Base-by-base conservation (phyloP, 2,797 vertebrate species). In the Saxicola maurus region DNA sequence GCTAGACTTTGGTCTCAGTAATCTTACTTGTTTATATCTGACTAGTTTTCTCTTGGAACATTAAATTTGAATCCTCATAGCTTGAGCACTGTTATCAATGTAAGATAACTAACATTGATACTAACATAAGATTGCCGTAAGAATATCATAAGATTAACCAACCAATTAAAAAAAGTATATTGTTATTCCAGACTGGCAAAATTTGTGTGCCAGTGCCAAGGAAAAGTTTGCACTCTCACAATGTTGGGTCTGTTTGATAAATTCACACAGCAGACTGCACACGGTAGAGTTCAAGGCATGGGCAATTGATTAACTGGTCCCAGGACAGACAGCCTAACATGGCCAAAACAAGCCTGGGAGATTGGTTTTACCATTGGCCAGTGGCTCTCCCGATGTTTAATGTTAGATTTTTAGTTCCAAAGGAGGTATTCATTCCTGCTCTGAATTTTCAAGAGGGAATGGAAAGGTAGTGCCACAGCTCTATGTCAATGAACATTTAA, bases 261-360 rank as follows among this genome's bases (percentile, higher is more conserved):
- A 14, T 27, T 1, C 0, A 13, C 31, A 35, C 1, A 57, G 48
- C 33, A 46, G 31, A 11, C 23, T 37, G 31, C 25, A 11, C 2
- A 0, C 11, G 35, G 17, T 31, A 33, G 27, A 77, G 66, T 20
- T 45, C 86, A 64, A 49, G 62, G 30, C 59, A 72, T 1, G 8
- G 69, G n/a, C 23, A 57, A 13, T 20, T 35, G 60, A 46, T 38
- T 28, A n/a, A 8, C 21, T 42, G 40, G 21, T 7, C 49, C 76
- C 49, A 52, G 43, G 37, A 48, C 59, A 57, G 25, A 5, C 27
- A 60, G 61, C 21, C 72, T 40, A 60, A 1, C 7, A 2, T 1
- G 13, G 9, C n/a, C 67, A 77, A 66, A 83, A 43, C 13, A 57
- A 65, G 13, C 15, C 62, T 43, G 59, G 33, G 33, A 75, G 38